Evolutionary conservation across 1,140 invertebrate species (phyloP).

Genomic region (Pogonognathellus flavescens): DNA sequence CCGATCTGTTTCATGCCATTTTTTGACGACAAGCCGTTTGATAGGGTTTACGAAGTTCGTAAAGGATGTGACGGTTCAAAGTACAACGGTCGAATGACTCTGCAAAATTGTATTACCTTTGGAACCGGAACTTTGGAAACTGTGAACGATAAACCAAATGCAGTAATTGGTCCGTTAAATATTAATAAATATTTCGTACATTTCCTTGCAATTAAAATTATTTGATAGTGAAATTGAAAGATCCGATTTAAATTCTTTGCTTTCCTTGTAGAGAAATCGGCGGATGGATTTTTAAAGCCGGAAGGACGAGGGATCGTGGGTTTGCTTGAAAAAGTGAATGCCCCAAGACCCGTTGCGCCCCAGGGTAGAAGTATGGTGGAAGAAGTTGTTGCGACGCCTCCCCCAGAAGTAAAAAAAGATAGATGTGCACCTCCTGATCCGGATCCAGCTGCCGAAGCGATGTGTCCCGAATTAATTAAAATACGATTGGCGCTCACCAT

Average conservation of each 20-base stretch:
- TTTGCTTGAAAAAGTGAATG: background rate
- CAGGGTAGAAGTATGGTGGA: background rate
- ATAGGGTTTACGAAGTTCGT: background rate
- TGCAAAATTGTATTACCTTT: background rate
- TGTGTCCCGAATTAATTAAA: background rate
- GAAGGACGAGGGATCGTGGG: background rate
- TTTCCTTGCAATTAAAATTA: background rate
- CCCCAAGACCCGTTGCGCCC: background rate
- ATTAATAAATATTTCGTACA: background rate
- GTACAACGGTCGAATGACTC: background rate
- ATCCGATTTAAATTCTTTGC: too few species aligned
- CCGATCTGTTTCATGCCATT: constrained; percentile 18
- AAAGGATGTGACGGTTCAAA: background rate
- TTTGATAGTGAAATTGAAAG: too few species aligned
- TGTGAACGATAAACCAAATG: background rate
- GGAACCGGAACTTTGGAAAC: background rate
- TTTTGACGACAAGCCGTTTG: background rate
- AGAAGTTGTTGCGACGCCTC: background rate
- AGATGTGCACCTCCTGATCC: background rate
- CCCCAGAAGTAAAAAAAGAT: background rate
- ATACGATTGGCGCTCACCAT: background rate
- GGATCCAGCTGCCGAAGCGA: background rate
- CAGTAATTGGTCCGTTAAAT: too few species aligned
- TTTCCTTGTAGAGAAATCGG: too few species aligned
- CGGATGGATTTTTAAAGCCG: background rate